These are phyloP conservation scores for Anarhynchus alexandrinus DNA, from an alignment of 2,113 vertebrate genomes.

Conservation along the genomic window DNA sequence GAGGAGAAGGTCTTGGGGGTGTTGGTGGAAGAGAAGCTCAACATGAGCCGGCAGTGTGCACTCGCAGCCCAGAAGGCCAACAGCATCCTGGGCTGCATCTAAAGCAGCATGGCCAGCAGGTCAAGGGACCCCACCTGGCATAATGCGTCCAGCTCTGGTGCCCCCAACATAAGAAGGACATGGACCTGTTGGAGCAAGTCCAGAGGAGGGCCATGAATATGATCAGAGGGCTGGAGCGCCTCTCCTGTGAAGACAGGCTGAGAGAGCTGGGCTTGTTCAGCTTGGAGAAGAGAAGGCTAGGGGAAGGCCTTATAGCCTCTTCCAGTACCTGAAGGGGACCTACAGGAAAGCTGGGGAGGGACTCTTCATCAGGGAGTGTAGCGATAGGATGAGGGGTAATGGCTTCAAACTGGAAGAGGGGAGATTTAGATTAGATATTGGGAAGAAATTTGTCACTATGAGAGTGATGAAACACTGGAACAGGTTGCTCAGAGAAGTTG, in stretches of 20 bases:
- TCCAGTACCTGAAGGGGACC: neutral
- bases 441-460: neutral
- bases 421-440: neutral
- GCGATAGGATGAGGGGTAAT: neutral
- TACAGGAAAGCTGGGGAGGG: neutral
- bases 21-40: neutral
- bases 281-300: neutral
- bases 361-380: neutral
- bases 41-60: neutral
- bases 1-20: neutral
- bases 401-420: neutral
- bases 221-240: neutral
- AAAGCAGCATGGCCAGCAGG: neutral
- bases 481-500: neutral
- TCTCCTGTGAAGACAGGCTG: neutral
- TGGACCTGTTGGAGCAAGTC: neutral
- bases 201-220: neutral
- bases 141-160: neutral
- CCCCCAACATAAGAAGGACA: neutral
- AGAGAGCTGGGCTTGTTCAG: neutral
- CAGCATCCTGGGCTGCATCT: neutral
- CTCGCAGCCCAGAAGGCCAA: neutral
- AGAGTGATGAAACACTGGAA: too few relatives aligned
- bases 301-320: neutral
- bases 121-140: too few relatives aligned